Evolutionary conservation across 2,113 vertebrate genomes (phyloP).

Genomic region (Cyphomyrus plagiostoma): DNA sequence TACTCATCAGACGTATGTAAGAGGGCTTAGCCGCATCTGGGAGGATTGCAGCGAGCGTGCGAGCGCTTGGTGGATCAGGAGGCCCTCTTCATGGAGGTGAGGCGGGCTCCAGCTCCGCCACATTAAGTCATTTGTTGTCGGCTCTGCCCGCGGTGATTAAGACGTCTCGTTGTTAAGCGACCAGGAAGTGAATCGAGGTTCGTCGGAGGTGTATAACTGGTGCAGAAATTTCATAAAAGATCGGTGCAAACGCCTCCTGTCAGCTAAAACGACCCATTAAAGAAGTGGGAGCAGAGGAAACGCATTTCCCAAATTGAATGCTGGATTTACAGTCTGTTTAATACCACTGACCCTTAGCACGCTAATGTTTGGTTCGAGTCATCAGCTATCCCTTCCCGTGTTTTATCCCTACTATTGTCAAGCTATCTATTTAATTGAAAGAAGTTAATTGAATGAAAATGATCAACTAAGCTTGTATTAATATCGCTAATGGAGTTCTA

Average conservation of each 20-base stretch:
- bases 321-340: slow-evolving; percentile 95
- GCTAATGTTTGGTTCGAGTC: slow-evolving; percentile 91
- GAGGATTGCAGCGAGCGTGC: slow-evolving; percentile 25
- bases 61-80: slow-evolving; percentile 29
- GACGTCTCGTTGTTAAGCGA: slow-evolving; percentile 34
- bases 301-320: slow-evolving; percentile 97
- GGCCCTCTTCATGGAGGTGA: slow-evolving; percentile 42
- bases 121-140: slow-evolving; percentile 34
- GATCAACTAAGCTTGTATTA: slow-evolving; percentile 99
- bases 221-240: slow-evolving; percentile 55
- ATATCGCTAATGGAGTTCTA: slow-evolving; percentile 99
- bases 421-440: slow-evolving; percentile 99
- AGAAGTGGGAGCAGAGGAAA: slow-evolving; percentile 81
- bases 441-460: slow-evolving; percentile 99
- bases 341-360: slow-evolving; percentile 82
- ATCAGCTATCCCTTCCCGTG: slow-evolving; percentile 86
- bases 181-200: slow-evolving; percentile 39
- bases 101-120: slow-evolving; percentile 32
- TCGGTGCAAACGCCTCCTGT: slow-evolving; percentile 75
- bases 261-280: slow-evolving; percentile 93
- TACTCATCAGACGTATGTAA: not conserved
- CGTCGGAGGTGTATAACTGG: slow-evolving; percentile 33
- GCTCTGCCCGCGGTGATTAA: slow-evolving; percentile 29
- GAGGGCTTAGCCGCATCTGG: not conserved
- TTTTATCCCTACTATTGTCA: slow-evolving; percentile 99